These are phyloP conservation scores for Melopsittacus undulatus DNA, from an alignment of 2,797 vertebrate genomes.

Conservation along the genomic window DNA sequence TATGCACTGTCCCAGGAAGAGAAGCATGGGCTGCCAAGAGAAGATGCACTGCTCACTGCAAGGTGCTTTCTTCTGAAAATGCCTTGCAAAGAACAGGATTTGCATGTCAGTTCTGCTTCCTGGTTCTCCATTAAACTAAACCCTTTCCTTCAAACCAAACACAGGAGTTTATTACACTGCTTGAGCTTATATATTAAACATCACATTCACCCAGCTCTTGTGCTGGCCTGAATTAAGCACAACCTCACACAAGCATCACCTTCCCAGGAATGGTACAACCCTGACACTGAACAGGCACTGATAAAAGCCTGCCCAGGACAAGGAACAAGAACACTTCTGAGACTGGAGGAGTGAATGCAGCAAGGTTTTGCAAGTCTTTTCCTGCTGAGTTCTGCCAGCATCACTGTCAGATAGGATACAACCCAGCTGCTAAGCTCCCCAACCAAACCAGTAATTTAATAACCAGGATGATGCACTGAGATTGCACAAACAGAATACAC, in stretches of 20 bases:
- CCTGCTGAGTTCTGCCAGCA: background rate
- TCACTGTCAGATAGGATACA: background rate
- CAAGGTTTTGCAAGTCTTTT: background rate
- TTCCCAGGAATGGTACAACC: background rate
- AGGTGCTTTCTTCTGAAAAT: background rate
- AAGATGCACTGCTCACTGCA: background rate
- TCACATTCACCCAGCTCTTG: background rate
- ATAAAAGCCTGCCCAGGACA: background rate
- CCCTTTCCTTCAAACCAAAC: background rate
- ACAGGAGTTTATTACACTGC: background rate
- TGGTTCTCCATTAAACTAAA: background rate
- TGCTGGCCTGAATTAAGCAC: background rate
- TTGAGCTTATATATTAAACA: background rate
- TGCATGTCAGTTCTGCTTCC: background rate
- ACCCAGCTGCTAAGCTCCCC: background rate
- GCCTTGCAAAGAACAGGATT: conserved; percentile 23
- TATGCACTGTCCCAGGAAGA: background rate
- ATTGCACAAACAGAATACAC: background rate
- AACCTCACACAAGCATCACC: background rate
- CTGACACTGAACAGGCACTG: background rate
- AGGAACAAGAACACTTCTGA: background rate
- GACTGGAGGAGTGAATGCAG: background rate
- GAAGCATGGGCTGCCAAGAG: background rate
- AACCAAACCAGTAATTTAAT: background rate
- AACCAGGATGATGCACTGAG: background rate